phyloP scores from a whole-genome alignment of 2,797 vertebrate species.

The Labeo calbasu region DNA sequence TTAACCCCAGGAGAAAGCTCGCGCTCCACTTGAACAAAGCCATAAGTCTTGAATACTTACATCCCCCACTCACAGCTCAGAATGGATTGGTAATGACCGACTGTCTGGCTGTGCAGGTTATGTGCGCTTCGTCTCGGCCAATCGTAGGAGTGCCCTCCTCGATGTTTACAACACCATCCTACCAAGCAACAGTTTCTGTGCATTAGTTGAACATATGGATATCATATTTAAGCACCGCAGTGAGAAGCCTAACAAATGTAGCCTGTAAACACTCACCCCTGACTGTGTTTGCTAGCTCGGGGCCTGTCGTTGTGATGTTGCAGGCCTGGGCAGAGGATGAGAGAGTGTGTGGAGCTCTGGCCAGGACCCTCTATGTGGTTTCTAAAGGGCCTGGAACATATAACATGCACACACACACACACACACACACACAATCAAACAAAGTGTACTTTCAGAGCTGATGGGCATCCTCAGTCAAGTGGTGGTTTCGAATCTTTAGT shows the following conservation, averaged over 20 bases:
- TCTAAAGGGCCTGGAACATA: conserved; percentile 35
- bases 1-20: conserved; percentile 73
- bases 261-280: conserved; percentile 35
- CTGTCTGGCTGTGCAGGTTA: conserved; percentile 68
- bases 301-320: conserved; percentile 47
- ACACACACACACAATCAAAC: conserved; percentile 26
- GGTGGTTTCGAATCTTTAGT: neutral
- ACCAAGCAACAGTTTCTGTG: conserved; percentile 14
- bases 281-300: conserved; percentile 15
- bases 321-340: conserved; percentile 49
- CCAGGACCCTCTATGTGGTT: conserved; percentile 67
- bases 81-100: conserved; percentile 81
- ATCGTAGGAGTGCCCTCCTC: conserved; percentile 24
- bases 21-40: conserved; percentile 72
- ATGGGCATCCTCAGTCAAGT: neutral
- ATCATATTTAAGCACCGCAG: conserved; percentile 20
- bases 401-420: conserved; percentile 24
- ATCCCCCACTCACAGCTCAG: conserved; percentile 75
- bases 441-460: neutral
- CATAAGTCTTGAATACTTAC: conserved; percentile 80
- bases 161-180: conserved; percentile 9
- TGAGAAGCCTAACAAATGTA: conserved; percentile 29
- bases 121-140: conserved; percentile 26
- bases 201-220: conserved; percentile 26
- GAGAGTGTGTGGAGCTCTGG: conserved; percentile 59